Percentiles rank a stretch among this genome's conserved stretches.
phyloP scores from a whole-genome alignment of 2,113 vertebrate species.

The Martes martes region DNA sequence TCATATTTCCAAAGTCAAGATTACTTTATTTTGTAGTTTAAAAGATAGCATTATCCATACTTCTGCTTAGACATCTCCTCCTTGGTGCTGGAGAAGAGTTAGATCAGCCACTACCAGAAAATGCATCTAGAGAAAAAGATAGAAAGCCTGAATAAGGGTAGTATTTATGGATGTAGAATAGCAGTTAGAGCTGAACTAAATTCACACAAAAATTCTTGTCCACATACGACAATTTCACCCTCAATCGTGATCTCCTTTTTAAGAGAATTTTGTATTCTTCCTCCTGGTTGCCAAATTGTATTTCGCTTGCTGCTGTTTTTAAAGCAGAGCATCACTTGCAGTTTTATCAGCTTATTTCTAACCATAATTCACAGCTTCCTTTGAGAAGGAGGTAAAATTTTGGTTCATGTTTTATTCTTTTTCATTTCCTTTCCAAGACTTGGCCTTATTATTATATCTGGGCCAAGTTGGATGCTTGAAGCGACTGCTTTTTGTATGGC shows the following conservation, averaged over 20 bases:
- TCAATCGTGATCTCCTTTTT: neutral
- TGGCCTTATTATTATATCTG: slow-evolving; percentile 53
- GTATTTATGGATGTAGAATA: slow-evolving; percentile 27
- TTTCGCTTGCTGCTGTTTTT: slow-evolving; percentile 24
- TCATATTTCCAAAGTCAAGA: slow-evolving; percentile 28
- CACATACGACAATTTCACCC: slow-evolving; percentile 14
- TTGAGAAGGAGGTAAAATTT: slow-evolving; percentile 32
- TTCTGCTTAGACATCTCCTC: neutral
- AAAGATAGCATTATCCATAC: neutral
- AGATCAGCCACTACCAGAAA: neutral
- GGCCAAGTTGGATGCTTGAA: slow-evolving; percentile 42
- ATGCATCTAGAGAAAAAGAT: neutral
- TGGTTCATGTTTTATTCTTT: slow-evolving; percentile 58
- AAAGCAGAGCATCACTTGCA: neutral
- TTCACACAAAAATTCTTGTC: slow-evolving; percentile 16
- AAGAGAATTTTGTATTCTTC: slow-evolving; percentile 38
- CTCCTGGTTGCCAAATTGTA: slow-evolving; percentile 1
- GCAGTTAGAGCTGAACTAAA: slow-evolving; percentile 25
- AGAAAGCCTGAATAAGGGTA: neutral
- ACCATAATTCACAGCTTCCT: slow-evolving; percentile 44
- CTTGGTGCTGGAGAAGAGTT: neutral
- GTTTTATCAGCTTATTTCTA: slow-evolving; percentile 19
- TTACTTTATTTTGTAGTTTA: slow-evolving; percentile 27
- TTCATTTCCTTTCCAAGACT: slow-evolving; percentile 40
- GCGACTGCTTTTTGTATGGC: neutral